Percentiles rank a stretch among this genome's conserved stretches.
Evolutionary conservation across 2,113 vertebrate species (phyloP).

Genomic region (Caranx ignobilis): DNA sequence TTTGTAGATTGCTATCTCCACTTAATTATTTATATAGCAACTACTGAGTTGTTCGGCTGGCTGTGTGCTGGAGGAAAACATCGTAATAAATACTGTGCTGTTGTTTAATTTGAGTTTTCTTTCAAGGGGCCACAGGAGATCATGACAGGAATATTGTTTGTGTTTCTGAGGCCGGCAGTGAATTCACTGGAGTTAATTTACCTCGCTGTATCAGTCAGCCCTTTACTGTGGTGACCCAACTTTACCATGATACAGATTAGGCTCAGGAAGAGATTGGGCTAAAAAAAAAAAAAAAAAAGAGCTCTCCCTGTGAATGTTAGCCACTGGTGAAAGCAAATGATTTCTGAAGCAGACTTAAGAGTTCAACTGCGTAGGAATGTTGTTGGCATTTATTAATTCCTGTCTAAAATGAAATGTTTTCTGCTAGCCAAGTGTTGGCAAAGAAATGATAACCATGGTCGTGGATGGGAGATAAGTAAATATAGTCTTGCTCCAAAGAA

Average conservation of each 20-base stretch:
- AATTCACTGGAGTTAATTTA: constrained; percentile 67
- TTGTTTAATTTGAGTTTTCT: constrained; percentile 56
- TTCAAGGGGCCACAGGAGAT: constrained; percentile 47
- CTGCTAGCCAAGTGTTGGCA: constrained; percentile 11
- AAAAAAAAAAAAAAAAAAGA: background rate
- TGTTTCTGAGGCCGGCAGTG: constrained; percentile 51
- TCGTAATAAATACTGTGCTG: constrained; percentile 43
- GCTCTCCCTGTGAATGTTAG: constrained; percentile 12
- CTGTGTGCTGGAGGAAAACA: constrained; percentile 10
- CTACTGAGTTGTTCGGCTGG: constrained; percentile 4
- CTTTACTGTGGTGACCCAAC: constrained; percentile 35
- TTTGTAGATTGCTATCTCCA: background rate
- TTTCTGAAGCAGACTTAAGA: constrained; percentile 40
- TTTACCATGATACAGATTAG: constrained; percentile 53
- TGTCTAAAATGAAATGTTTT: too few relatives aligned
- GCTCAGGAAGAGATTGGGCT: constrained; percentile 34
- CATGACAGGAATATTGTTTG: constrained; percentile 66
- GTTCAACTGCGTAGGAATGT: constrained; percentile 13
- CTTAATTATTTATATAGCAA: constrained; percentile 48
- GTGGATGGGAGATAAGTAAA: constrained; percentile 6
- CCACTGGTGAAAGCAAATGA: constrained; percentile 36
- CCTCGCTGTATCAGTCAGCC: constrained; percentile 35
- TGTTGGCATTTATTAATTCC: background rate
- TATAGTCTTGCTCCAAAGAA: constrained; percentile 7
- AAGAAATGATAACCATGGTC: background rate